These are phyloP conservation scores for Romanogobio albipinnatus DNA, from an alignment of 2,113 vertebrate genomes.

Conservation along the genomic window DNA sequence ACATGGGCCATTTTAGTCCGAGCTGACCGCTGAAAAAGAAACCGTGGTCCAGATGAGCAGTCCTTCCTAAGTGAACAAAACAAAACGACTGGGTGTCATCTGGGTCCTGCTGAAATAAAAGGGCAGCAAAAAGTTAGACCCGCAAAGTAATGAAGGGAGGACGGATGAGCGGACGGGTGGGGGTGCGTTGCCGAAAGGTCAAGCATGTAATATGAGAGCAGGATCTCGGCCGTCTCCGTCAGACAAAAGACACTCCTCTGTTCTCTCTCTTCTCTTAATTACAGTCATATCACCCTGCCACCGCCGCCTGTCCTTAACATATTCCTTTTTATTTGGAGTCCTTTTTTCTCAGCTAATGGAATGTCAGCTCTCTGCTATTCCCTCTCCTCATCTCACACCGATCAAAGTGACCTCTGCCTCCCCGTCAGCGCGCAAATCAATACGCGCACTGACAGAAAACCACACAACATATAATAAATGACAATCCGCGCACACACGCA, in stretches of 20 bases:
- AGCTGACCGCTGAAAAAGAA: background rate
- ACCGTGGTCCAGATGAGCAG: background rate
- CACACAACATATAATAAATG: slow-evolving; percentile 90
- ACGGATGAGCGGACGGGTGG: slow-evolving; percentile 40
- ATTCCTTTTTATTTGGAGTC: slow-evolving; percentile 83
- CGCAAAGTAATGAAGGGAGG: background rate
- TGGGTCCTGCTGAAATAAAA: background rate
- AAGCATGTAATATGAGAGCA: slow-evolving; percentile 73
- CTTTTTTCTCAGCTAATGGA: slow-evolving; percentile 87
- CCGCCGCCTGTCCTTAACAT: slow-evolving; percentile 83
- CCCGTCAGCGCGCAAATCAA: slow-evolving; percentile 85
- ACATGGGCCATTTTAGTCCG: background rate
- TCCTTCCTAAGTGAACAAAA: background rate
- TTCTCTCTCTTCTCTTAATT: slow-evolving; percentile 76
- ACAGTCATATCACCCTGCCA: slow-evolving; percentile 83
- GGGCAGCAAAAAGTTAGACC: slow-evolving; percentile 22
- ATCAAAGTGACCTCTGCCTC: slow-evolving; percentile 92
- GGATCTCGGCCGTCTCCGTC: slow-evolving; percentile 66
- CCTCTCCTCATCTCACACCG: slow-evolving; percentile 80
- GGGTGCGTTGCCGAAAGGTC: slow-evolving; percentile 65
- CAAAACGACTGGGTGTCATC: background rate
- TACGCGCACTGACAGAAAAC: slow-evolving; percentile 84
- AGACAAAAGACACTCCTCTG: slow-evolving; percentile 68
- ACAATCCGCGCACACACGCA: slow-evolving; percentile 70
- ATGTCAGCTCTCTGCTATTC: slow-evolving; percentile 82